Evolutionary conservation across 2,113 vertebrate species (phyloP).

Genomic region (Craseonycteris thonglongyai): DNA sequence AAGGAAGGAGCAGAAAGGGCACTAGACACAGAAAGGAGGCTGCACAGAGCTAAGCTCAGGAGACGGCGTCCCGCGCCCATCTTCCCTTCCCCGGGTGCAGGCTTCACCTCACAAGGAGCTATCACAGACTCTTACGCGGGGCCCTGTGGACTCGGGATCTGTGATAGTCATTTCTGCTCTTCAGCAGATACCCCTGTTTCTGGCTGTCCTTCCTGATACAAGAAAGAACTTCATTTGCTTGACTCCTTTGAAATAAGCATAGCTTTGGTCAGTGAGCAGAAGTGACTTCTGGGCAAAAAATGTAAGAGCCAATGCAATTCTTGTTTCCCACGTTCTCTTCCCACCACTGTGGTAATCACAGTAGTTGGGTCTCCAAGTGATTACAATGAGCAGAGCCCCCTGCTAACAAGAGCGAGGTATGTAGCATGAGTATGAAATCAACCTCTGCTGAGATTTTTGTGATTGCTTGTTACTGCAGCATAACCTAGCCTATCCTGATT

Average conservation of each 20-base stretch:
- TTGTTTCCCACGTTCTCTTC: not conserved
- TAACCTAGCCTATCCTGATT: not conserved
- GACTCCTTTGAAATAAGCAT: not conserved
- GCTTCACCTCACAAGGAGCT: not conserved
- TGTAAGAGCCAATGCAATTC: not conserved
- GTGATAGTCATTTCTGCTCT: not conserved
- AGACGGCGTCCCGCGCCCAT: not conserved
- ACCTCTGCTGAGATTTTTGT: not conserved
- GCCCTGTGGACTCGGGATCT: not conserved
- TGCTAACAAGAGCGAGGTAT: not conserved
- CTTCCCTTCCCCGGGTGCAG: not conserved
- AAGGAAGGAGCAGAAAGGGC: not conserved
- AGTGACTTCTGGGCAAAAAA: not conserved
- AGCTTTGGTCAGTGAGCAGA: not conserved
- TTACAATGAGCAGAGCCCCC: not conserved
- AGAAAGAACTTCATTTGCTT: not conserved
- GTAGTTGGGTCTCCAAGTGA: not conserved
- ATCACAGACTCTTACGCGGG: not conserved
- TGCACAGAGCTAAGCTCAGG: too few relatives aligned
- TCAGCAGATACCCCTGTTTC: not conserved
- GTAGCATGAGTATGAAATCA: not conserved
- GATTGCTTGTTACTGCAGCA: not conserved
- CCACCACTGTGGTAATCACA: rapidly evolving
- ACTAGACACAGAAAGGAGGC: rapidly evolving
- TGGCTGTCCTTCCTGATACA: not conserved